Evolutionary conservation across 2,888 invertebrate species (phyloP).

Genomic region (Cylindroiulus punctatus): DNA sequence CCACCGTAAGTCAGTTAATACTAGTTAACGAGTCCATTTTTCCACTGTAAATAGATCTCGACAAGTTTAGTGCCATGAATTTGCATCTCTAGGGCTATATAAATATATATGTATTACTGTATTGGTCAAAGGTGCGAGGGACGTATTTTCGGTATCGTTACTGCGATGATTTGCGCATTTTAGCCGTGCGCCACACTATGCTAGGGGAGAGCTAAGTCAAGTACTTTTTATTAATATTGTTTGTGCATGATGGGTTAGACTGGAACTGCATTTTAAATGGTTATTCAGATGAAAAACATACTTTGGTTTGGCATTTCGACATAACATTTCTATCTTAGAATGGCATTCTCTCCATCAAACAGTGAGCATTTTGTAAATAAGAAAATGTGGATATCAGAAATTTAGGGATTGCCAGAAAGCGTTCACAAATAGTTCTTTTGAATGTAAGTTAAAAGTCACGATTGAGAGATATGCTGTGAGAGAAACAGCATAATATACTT

Average conservation of each 20-base stretch:
- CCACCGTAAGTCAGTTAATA: slow-evolving; percentile 39
- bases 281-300: neutral
- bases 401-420: neutral
- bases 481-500: too few relatives aligned
- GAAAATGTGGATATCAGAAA: neutral
- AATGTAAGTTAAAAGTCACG: too few relatives aligned
- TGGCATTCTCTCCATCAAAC: neutral
- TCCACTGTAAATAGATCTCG: slow-evolving; percentile 45
- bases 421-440: neutral
- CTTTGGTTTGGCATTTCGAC: neutral
- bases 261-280: neutral
- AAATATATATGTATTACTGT: slow-evolving; percentile 29
- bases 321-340: neutral
- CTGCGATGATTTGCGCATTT: neutral
- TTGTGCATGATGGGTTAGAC: neutral
- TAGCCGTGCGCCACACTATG: neutral
- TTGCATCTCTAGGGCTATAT: slow-evolving; percentile 24
- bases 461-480: too few relatives aligned
- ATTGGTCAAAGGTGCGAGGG: slow-evolving; percentile 16
- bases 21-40: slow-evolving; percentile 22
- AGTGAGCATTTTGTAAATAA: neutral
- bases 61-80: slow-evolving; percentile 46
- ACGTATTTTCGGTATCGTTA: slow-evolving; percentile 11
- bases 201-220: slow-evolving; percentile 20
- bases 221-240: slow-evolving; percentile 19